Conservation (phyloP, 2,113 vertebrate species). For the Trochalopteron elliotii region DNA sequence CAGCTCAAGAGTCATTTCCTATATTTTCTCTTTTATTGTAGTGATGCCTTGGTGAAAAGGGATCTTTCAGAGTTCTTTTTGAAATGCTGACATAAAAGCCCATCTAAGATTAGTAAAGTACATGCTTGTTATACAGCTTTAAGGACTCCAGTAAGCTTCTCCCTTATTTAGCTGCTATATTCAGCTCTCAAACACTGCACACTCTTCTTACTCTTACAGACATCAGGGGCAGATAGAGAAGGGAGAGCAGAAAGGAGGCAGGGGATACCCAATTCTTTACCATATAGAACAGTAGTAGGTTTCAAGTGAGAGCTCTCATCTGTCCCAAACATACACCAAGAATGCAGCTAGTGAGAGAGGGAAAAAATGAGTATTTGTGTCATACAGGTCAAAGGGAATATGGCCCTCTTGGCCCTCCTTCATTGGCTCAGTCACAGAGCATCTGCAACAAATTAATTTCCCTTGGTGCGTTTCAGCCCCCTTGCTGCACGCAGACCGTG, state of each 20-base stretch:
- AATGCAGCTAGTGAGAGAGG: not conserved
- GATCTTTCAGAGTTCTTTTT: not conserved
- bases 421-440: not conserved
- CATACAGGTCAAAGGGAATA: not conserved
- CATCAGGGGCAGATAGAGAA: not conserved
- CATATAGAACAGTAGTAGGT: not conserved
- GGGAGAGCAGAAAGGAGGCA: not conserved
- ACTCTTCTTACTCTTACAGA: not conserved
- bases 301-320: not conserved
- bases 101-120: not conserved
- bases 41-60: not conserved
- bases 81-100: not conserved
- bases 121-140: not conserved
- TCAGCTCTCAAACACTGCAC: not conserved
- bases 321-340: not conserved
- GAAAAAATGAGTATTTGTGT: not conserved
- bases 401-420: not conserved
- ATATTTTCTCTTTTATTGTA: not conserved
- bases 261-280: not conserved
- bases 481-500: not conserved
- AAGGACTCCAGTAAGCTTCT: not conserved
- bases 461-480: not conserved
- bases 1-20: not conserved
- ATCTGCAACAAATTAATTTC: slow-evolving; percentile 29
- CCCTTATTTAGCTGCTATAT: not conserved